Conservation (phyloP, 30 jellyfish, hydroid and myxozoan genomes). For the Turritopsis rubra region DNA sequence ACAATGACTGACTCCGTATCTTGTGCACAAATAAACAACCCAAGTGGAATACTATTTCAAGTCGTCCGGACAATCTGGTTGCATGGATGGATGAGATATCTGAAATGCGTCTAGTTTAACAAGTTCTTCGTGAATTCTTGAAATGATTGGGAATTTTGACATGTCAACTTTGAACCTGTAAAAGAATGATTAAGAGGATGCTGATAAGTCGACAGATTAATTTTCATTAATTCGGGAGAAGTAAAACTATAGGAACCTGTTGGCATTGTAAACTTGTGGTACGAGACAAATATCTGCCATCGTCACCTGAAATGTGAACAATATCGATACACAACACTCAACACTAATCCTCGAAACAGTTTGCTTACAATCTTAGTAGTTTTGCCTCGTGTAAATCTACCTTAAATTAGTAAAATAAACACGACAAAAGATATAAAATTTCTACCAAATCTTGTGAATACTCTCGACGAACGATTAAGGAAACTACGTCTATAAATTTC, state of each 20-base stretch:
- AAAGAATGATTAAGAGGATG: neutral
- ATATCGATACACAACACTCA: neutral
- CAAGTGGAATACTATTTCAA: slow-evolving; percentile 9
- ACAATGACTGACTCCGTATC: no score
- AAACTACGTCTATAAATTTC: no score
- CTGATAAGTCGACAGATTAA: neutral
- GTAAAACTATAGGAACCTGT: slow-evolving; percentile 44
- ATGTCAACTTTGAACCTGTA: slow-evolving; percentile 87
- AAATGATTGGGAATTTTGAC: slow-evolving; percentile 79
- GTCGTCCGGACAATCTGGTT: slow-evolving; percentile 95
- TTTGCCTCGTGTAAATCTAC: no score
- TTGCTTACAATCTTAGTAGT: no score
- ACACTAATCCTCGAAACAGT: no score
- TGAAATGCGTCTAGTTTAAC: slow-evolving; percentile 55
- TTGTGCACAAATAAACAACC: neutral
- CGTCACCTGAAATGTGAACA: slow-evolving; percentile 58
- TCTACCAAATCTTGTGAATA: no score
- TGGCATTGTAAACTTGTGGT: slow-evolving; percentile 96
- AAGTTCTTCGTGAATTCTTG: slow-evolving; percentile 64
- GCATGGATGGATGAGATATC: slow-evolving; percentile 68
- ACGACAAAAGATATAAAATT: no score
- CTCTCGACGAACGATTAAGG: no score
- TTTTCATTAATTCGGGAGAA: neutral
- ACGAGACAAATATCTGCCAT: slow-evolving; percentile 85
- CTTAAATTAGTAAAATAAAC: no score